Evolutionary conservation across 2,888 invertebrate species (phyloP).

Genomic region (Colletes collaris): DNA sequence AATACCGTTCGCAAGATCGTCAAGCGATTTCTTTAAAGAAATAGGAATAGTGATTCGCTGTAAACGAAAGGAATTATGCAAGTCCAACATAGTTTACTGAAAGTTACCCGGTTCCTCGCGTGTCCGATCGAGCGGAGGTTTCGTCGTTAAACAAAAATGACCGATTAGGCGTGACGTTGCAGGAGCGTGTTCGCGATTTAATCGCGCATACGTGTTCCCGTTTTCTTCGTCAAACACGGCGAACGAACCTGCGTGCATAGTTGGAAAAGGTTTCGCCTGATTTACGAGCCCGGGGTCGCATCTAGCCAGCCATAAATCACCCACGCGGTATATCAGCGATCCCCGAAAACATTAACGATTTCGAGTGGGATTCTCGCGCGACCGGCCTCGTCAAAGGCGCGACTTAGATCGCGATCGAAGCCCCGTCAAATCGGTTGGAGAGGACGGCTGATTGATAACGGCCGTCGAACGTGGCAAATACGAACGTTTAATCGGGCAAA

Average conservation of each 20-base stretch:
- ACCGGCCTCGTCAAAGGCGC: not conserved
- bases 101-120: too few species aligned
- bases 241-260: constrained; percentile 2
- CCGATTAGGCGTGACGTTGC: too few species aligned
- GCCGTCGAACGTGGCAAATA: not conserved
- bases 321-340: too few species aligned
- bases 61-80: too few species aligned
- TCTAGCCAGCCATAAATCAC: constrained; percentile 10
- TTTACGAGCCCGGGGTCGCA: constrained; percentile 23
- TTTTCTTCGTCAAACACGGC: not conserved
- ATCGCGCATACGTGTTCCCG: not conserved
- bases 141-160: too few species aligned
- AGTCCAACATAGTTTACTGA: too few species aligned
- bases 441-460: constrained; percentile 18
- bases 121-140: too few species aligned
- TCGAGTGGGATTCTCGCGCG: constrained; percentile 1
- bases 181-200: not conserved
- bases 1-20: too few species aligned
- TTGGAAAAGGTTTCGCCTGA: not conserved
- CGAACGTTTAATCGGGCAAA: constrained; percentile 11
- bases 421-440: not conserved
- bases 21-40: too few species aligned
- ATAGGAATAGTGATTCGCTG: too few species aligned
- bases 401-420: not conserved
- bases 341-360: constrained; percentile 15